A percentile compares a stretch with the other conserved stretches of the same genome.
Conservation (phyloP, 2,113 vertebrate species). For the Symphodus melops region DNA sequence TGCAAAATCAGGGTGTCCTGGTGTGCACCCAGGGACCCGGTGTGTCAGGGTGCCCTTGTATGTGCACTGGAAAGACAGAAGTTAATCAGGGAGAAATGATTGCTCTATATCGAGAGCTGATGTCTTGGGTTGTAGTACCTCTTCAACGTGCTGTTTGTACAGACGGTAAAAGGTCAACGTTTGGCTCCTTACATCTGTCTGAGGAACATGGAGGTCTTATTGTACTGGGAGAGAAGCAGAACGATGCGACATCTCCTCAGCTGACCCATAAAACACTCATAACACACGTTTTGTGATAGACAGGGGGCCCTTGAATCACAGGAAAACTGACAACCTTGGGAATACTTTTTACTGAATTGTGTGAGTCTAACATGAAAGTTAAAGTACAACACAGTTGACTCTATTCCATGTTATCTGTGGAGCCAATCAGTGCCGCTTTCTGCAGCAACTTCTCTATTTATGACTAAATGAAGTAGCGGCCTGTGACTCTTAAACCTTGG, state of each 20-base stretch:
- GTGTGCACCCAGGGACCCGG: conserved; percentile 6
- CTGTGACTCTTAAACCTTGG: too few species aligned
- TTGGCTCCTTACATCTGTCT: neutral
- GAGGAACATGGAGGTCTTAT: neutral
- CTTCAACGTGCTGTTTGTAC: conserved; percentile 2
- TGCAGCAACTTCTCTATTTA: neutral
- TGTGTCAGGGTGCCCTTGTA: conserved; percentile 16
- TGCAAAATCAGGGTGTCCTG: conserved; percentile 16
- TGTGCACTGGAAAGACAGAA: neutral
- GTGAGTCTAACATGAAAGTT: neutral
- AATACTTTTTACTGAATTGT: neutral
- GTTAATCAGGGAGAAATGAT: conserved; percentile 4
- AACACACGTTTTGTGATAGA: neutral
- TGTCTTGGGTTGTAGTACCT: neutral
- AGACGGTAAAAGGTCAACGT: neutral
- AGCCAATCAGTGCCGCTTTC: neutral
- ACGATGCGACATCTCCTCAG: neutral
- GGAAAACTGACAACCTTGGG: neutral
- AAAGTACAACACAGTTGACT: neutral
- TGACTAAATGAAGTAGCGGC: too few species aligned
- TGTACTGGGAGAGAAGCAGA: neutral
- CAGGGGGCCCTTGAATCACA: neutral
- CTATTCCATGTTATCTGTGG: neutral
- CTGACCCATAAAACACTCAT: neutral
- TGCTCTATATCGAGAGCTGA: neutral